Base-by-base conservation (phyloP, 1,140 invertebrate genomes). In the Micrasema longulum region DNA sequence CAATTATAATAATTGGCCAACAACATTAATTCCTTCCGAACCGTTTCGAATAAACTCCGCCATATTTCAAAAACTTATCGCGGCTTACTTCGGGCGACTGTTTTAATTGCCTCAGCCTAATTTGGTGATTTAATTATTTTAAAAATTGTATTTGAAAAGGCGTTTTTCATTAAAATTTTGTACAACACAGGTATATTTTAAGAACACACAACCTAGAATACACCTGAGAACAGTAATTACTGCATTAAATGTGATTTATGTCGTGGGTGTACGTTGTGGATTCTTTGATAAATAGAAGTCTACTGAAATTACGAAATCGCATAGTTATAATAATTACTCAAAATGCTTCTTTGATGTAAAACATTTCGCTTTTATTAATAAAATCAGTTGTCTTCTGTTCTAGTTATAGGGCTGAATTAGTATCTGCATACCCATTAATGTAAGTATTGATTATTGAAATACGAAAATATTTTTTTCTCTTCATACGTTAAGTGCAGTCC, bases 1-100 rank as follows among this genome's bases (percentile, higher is more conserved):
- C 67, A 69, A 69, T 69, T 69, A 69, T 60, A 45, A 60, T 69
- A 69, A 69, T 69, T 69, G 67, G 14, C 22, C 38, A 12, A 35
- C 22, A 62, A 45, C 52, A 43, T 66, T 53, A 66, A 53, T 52
- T 52, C 64, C 45, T 66, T 52, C 64, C 26, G 64, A 52, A 38
- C 64, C 64, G 48, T 38, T 52, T 66, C 64, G 35, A 38, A 36
- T 26, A 64, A 45, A 64, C 41, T 45, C 43, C 60, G 22, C 60
- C 55, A 60, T 60, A 60, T 60, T 60, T 60, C 55, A 60, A 41
- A 41, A 60, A 60, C 55, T 60, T 47, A 64, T 48, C 62, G 62
- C 62, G 23, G 23, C 41, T 16, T 11, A 47, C 41, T 48, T 64
- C 64, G 31, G 16, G 47, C 48, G 31, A 52, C 52, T 38, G 45